Base-by-base conservation (phyloP, 2,113 vertebrate species). In the Oceanodroma tethys region DNA sequence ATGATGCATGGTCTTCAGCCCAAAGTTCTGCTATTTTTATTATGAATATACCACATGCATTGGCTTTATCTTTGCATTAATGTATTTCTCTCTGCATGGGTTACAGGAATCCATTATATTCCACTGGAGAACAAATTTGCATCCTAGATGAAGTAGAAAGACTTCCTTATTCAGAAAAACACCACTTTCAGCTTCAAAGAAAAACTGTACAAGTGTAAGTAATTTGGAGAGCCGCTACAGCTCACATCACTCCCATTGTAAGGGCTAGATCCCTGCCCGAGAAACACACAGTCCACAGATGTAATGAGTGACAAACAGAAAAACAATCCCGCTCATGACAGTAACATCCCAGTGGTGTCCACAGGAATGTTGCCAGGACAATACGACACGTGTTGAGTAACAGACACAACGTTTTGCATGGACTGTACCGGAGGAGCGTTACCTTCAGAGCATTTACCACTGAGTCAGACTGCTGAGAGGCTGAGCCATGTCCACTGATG, bases 401-500 rank as follows among this genome's bases (percentile, higher is more conserved):
- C 97, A 98, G 83, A 97, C 84, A 96, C 5, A 67, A 97, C 40
- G 58, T 91, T 97, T 94, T 83, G 88, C 81, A 96, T 66, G 91
- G 81, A 97, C 78, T 94, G 94, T 81, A 94, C 81, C 90, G 78
- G 93, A 96, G 96, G 23, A 89, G 80, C 47, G 13, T 98, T 98
- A 98, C 98, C 98, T 98, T 98, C 96, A 98, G 98, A 98, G 98
- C 98, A 98, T 98, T 98, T 97, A 98, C 98, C 98, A 98, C 98
- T 73, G 98, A 98, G 97, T 98, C 98, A 97, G 98, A 96, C 95
- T 98, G 98, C 97, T 97, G 98, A 97, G 98, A 97, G 97, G 98
- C 96, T 79, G 98, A 98, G 98, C 96, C 95, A 97, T 98, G 98
- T 98, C 98, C 98, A 98, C 96, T 98, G 98, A 98, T 3, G 98